Evolutionary conservation across 2,797 vertebrate species (phyloP), one percentile per base, ranked within the genome.

Genomic region (Denticeps clupeoides): DNA sequence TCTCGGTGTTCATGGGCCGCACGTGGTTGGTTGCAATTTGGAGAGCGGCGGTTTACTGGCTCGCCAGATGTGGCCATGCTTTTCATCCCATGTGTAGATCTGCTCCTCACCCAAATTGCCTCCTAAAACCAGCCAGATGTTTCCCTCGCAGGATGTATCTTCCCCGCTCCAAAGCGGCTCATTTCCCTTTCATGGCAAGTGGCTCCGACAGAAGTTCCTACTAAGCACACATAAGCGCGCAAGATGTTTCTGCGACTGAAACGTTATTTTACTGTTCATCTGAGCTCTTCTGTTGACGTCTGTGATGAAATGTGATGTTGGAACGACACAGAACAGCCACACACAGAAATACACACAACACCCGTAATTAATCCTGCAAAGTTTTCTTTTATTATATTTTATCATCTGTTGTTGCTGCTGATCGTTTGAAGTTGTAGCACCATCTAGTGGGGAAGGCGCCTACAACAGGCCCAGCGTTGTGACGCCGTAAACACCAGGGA

Each of bases 11-110:
- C n/a, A n/a, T n/a, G n/a, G n/a, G n/a, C n/a, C 10, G 8, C 12
- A 9, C 24, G 1, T 6, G 18, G 22, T 15, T 26, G 5, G 7
- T 12, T 47, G 11, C 13, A 12, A 13, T 8, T 32, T 41, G 10
- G 11, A n/a, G 13, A 22, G 13, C 13, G 5, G n/a, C 18, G 7
- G 11, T 22, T 32, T 24, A 49, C 12, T 15, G 12, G 15, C 31
- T 15, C 15, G 32, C 31, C 45, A 63, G 46, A 53, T 49, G 51
- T 48, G 37, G 19, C 12, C 23, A 33, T 35, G 33, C 24, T 51
- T n/a, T 49, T 57, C 6, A 43, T 53, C 32, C 27, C 55, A 62
- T 57, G 23, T 64, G 47, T 35, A 65, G 52, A 46, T 40, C 23
- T 23, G 59, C 29, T 51, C 38, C 60, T 54, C 29, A 22, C 26